A percentile compares a stretch with the other conserved stretches of the same genome.
Evolutionary conservation across 2,888 invertebrate species (phyloP).

Genomic region (Callyntrura guangdongensis): DNA sequence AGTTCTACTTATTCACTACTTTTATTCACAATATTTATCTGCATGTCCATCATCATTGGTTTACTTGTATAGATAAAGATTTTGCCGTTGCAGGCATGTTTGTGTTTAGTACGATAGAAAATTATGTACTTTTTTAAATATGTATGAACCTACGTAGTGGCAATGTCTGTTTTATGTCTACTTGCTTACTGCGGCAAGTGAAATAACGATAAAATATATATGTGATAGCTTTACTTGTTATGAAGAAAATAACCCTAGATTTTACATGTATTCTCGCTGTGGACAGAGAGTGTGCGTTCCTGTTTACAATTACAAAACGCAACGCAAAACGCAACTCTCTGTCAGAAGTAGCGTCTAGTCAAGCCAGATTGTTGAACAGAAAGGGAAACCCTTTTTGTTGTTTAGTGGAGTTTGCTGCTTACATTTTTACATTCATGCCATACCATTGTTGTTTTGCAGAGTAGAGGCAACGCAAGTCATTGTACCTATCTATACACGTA

Average conservation of each 20-base stretch:
- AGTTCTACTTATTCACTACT: too few relatives aligned
- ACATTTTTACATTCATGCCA: background rate
- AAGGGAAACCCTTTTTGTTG: slow-evolving; percentile 24
- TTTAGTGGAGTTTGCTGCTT: background rate
- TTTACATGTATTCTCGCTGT: background rate
- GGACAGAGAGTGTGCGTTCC: background rate
- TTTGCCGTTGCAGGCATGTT: too few relatives aligned
- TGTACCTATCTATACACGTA: too few relatives aligned
- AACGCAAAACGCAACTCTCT: background rate
- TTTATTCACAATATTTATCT: too few relatives aligned
- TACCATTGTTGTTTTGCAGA: background rate
- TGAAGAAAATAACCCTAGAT: background rate
- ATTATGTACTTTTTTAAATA: background rate
- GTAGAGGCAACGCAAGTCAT: too few relatives aligned
- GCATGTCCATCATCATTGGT: too few relatives aligned
- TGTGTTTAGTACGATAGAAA: too few relatives aligned
- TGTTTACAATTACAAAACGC: slow-evolving; percentile 10
- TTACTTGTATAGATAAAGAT: too few relatives aligned
- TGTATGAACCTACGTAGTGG: background rate
- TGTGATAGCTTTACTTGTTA: background rate
- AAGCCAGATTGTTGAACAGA: background rate
- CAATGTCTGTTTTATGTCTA: background rate
- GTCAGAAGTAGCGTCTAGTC: background rate
- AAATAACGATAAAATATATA: background rate
- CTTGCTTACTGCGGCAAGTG: background rate